These are phyloP conservation scores for Scolopax bukidnonensis DNA, from an alignment of 2,797 vertebrate genomes.

Conservation along the genomic window DNA sequence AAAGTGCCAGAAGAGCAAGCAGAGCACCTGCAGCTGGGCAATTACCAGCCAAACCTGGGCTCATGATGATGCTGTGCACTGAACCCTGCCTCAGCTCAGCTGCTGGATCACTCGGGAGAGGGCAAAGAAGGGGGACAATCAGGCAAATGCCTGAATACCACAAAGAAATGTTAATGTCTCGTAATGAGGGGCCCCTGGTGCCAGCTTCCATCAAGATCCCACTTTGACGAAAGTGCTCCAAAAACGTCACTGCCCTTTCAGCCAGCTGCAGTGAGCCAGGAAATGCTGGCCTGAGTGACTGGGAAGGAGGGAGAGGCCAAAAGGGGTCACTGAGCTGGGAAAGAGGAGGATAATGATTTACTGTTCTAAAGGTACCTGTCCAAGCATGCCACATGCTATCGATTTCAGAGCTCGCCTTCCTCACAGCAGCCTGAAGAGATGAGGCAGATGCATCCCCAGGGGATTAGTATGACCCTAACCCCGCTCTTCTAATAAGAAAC, in stretches of 20 bases:
- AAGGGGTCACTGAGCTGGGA: neutral
- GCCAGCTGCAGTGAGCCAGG: neutral
- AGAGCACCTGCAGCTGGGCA: neutral
- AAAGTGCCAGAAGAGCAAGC: neutral
- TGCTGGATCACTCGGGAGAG: fast-evolving
- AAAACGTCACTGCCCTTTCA: neutral
- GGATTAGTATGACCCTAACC: neutral
- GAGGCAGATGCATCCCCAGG: neutral
- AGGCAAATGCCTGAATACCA: neutral
- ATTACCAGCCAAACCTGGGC: neutral
- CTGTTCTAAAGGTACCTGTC: neutral
- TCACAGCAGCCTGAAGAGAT: neutral
- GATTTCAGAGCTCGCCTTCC: neutral
- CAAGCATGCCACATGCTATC: neutral
- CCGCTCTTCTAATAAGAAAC: neutral
- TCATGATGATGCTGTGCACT: neutral
- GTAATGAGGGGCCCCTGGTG: neutral
- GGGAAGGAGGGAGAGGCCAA: neutral
- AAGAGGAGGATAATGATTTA: neutral
- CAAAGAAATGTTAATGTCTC: neutral
- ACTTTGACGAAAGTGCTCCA: neutral
- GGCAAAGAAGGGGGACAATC: neutral
- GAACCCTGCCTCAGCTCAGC: neutral
- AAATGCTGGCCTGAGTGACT: neutral
- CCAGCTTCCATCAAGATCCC: neutral